These are phyloP conservation scores for Nemurella pictetii DNA, from an alignment of 2,888 invertebrate species.

Conservation along the genomic window DNA sequence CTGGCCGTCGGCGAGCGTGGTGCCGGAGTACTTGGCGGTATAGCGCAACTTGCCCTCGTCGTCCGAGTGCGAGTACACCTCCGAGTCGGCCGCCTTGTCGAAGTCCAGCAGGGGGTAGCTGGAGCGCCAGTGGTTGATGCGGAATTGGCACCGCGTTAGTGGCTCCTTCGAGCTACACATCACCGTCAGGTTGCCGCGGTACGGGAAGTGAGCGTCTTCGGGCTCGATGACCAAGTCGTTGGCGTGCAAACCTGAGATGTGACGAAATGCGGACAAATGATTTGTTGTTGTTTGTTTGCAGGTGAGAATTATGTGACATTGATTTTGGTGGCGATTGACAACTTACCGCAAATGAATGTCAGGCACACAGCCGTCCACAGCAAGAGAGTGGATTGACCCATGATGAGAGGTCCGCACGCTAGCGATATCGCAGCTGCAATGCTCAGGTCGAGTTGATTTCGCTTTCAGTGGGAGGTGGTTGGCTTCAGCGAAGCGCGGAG, in stretches of 20 bases:
- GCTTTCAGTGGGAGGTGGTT: neutral
- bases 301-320: neutral
- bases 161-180: neutral
- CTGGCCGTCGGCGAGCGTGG: neutral
- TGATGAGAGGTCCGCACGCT: neutral
- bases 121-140: neutral
- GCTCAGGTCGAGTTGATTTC: neutral
- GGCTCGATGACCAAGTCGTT: neutral
- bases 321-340: neutral
- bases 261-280: no score
- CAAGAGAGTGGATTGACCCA: neutral
- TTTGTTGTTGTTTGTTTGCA: neutral
- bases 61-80: neutral
- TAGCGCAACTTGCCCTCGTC: neutral
- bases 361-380: neutral
- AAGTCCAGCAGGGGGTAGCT: neutral
- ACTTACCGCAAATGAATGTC: neutral
- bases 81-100: neutral
- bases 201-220: conserved; percentile 9
- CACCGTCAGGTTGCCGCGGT: conserved; percentile 2
- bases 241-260: neutral
- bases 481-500: neutral
- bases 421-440: neutral
- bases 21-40: neutral
- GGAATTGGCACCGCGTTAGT: neutral